phyloP scores from a whole-genome alignment of 2,888 invertebrate genomes.

The Ophioninae sp. region DNA sequence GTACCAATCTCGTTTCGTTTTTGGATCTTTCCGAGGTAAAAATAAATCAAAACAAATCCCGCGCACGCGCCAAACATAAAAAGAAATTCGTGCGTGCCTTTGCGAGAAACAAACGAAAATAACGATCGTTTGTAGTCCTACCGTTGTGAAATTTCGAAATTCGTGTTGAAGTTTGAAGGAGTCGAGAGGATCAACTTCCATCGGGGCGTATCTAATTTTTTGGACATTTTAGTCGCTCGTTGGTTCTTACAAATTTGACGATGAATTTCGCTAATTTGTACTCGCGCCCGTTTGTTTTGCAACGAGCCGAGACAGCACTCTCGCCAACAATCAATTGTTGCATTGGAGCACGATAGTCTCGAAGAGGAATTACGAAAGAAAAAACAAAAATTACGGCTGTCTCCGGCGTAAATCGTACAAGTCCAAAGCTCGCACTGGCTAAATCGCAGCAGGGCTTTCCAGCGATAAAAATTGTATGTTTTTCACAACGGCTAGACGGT shows the following conservation, averaged over 20 bases:
- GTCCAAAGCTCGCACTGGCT: conserved; percentile 5
- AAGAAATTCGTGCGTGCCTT: background rate
- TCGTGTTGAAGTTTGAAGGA: background rate
- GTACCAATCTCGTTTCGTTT: conserved; percentile 15
- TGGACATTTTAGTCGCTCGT: too few relatives aligned
- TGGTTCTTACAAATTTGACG: background rate
- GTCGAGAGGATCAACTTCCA: background rate
- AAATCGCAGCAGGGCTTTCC: background rate
- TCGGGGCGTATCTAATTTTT: background rate
- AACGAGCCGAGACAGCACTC: background rate
- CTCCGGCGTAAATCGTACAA: background rate
- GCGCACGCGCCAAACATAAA: background rate
- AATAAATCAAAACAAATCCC: conserved; percentile 9
- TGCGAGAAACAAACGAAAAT: background rate
- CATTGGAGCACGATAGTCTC: too few relatives aligned
- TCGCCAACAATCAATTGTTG: background rate
- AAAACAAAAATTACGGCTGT: background rate
- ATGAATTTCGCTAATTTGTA: background rate
- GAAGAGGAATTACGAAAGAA: background rate
- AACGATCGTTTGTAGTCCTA: background rate
- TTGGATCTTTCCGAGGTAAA: conserved; percentile 30
- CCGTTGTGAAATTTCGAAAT: background rate
- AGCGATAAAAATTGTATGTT: too few relatives aligned
- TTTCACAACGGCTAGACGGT: too few relatives aligned
- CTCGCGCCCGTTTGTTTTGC: background rate